These are phyloP conservation scores for Trididemnum nubilum DNA, from an alignment of 23 tunicate species.

Conservation along the genomic window DNA sequence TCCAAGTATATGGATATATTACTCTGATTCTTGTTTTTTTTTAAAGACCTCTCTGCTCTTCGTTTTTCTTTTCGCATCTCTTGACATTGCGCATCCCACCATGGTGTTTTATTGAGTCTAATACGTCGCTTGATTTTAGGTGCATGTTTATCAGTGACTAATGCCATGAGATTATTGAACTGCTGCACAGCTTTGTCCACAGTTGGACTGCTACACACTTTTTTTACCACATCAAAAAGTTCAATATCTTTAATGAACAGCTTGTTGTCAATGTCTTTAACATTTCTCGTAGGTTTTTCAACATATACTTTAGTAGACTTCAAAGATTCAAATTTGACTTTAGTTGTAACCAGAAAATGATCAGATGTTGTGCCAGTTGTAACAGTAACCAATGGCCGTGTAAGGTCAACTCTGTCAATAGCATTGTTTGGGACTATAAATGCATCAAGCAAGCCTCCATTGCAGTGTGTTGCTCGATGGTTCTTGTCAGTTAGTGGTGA, in stretches of 20 bases:
- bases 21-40: not conserved
- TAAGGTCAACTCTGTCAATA: not conserved
- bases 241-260: not conserved
- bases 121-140: not conserved
- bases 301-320: not conserved
- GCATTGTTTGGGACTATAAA: not conserved
- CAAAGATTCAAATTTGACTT: not conserved
- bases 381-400: not conserved
- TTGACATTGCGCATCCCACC: not conserved
- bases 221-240: not conserved
- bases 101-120: not conserved
- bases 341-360: not conserved
- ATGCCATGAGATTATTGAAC: not conserved
- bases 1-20: not conserved
- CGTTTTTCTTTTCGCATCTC: not conserved
- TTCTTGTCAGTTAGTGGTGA: not conserved
- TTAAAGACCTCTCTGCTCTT: not conserved
- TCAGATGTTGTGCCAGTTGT: not conserved
- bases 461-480: not conserved
- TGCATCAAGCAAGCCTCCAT: not conserved
- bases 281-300: not conserved
- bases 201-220: not conserved
- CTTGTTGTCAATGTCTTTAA: not conserved
- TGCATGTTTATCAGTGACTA: not conserved
- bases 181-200: not conserved